Evolutionary conservation across 2,888 invertebrate genomes (phyloP).

Genomic region (Caenorhabditis sp.): DNA sequence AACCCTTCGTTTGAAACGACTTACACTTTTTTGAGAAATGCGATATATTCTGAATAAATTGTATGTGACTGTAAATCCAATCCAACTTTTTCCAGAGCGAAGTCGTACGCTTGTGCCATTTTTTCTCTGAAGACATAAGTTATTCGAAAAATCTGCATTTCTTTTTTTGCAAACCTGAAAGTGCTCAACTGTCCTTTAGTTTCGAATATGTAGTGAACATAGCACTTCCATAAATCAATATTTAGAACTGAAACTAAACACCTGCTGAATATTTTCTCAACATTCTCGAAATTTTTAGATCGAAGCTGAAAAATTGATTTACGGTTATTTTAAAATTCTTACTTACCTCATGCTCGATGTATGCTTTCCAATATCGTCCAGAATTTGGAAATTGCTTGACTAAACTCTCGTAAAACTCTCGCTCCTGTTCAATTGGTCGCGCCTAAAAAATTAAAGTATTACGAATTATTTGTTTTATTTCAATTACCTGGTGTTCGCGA

Average conservation of each 20-base stretch:
- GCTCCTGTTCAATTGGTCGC: slow-evolving; percentile 81
- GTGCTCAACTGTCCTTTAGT: slow-evolving; percentile 91
- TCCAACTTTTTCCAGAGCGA: slow-evolving; percentile 97
- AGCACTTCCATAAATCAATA: slow-evolving; percentile 97
- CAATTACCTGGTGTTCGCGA: slow-evolving; percentile 83
- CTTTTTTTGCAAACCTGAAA: slow-evolving; percentile 79
- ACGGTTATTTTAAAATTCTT: neutral
- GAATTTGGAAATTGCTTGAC: slow-evolving; percentile 92
- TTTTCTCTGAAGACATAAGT: slow-evolving; percentile 82
- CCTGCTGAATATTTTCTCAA: slow-evolving; percentile 97
- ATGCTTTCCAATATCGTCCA: slow-evolving; percentile 97
- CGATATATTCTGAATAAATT: slow-evolving; percentile 97
- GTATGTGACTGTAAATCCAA: slow-evolving; percentile 95
- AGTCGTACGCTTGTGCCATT: slow-evolving; percentile 99
- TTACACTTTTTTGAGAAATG: slow-evolving; percentile 80
- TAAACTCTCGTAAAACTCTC: slow-evolving; percentile 91
- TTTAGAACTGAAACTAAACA: slow-evolving; percentile 97
- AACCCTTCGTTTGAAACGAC: slow-evolving; percentile 30
- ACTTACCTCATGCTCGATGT: slow-evolving; percentile 91
- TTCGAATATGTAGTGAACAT: slow-evolving; percentile 96
- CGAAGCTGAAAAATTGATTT: slow-evolving; percentile 83
- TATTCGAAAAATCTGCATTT: too few relatives aligned
- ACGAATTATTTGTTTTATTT: neutral
- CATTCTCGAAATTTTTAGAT: slow-evolving; percentile 93
- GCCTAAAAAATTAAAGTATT: slow-evolving; percentile 67